phyloP scores from a whole-genome alignment of 1,140 invertebrate species.

The Coelopa frigida region DNA sequence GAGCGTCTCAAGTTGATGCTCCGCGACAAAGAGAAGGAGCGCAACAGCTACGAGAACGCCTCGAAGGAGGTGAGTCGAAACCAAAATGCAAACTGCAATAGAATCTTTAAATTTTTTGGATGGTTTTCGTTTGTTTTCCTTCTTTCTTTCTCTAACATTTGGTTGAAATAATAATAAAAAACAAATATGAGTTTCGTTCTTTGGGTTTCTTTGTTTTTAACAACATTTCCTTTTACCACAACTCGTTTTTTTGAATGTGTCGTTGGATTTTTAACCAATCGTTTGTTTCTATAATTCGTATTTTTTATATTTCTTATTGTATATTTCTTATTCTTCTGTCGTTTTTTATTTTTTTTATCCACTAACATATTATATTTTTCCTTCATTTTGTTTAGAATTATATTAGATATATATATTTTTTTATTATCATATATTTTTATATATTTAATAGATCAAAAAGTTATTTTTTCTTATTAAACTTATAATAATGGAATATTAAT shows the following conservation, averaged over 20 bases:
- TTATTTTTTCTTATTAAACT: too few relatives aligned
- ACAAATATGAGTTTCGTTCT: slow-evolving; percentile 18
- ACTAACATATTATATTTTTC: not conserved
- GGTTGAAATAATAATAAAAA: slow-evolving; percentile 14
- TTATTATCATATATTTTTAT: too few relatives aligned
- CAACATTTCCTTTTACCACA: not conserved
- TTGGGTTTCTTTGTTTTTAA: slow-evolving; percentile 7
- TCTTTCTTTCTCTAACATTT: slow-evolving; percentile 22
- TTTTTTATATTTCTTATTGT: slow-evolving; percentile 4
- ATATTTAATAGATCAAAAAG: too few relatives aligned
- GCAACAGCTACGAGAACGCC: slow-evolving; percentile 49
- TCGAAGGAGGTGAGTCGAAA: slow-evolving; percentile 48
- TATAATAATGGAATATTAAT: too few relatives aligned
- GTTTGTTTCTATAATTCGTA: slow-evolving; percentile 10
- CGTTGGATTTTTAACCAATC: not conserved
- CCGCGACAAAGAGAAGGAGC: slow-evolving; percentile 55
- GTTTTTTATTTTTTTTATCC: not conserved
- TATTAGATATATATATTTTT: too few relatives aligned
- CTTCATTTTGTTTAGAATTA: not conserved
- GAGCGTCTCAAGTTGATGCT: slow-evolving; percentile 54
- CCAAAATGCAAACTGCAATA: not conserved
- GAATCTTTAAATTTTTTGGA: slow-evolving; percentile 14
- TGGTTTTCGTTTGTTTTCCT: slow-evolving; percentile 17
- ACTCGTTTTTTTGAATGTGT: not conserved
- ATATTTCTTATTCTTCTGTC: not conserved